Conservation (phyloP, 2,888 invertebrate genomes). For the Gari tellinella region DNA sequence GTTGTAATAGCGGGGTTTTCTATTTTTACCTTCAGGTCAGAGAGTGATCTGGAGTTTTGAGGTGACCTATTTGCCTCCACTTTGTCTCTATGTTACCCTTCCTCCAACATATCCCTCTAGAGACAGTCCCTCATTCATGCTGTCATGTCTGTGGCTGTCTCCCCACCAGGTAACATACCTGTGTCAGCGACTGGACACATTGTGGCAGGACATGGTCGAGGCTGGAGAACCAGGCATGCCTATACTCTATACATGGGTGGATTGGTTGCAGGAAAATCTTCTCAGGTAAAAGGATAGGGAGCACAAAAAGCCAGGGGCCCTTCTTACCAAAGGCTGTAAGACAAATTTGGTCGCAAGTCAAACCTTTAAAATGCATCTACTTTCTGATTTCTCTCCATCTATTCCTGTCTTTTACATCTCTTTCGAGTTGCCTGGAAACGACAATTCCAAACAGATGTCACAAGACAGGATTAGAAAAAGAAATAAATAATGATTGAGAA, state of each 20-base stretch:
- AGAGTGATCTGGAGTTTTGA: constrained; percentile 65
- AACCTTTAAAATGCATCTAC: no score
- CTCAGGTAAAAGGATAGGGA: constrained; percentile 60
- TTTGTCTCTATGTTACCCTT: constrained; percentile 71
- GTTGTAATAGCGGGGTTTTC: no score
- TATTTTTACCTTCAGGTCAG: no score
- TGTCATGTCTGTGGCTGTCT: constrained; percentile 74
- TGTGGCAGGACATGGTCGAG: constrained; percentile 65
- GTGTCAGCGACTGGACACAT: constrained; percentile 69
- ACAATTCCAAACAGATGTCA: no score
- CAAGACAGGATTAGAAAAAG: no score
- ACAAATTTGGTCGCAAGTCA: no score
- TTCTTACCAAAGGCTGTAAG: no score
- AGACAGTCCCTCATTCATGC: constrained; percentile 68
- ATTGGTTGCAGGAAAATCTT: constrained; percentile 75
- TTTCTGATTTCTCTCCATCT: no score
- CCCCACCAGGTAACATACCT: constrained; percentile 66
- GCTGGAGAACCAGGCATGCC: constrained; percentile 63
- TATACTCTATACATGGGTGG: constrained; percentile 76
- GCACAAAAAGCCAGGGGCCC: no score
- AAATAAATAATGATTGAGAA: no score
- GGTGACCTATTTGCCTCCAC: constrained; percentile 70
- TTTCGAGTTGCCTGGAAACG: no score
- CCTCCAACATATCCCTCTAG: constrained; percentile 74
- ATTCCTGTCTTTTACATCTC: no score